Percentiles rank a stretch among this genome's conserved stretches.
Evolutionary conservation across 2,113 vertebrate genomes (phyloP).

Genomic region (Microcebus jonahi): DNA sequence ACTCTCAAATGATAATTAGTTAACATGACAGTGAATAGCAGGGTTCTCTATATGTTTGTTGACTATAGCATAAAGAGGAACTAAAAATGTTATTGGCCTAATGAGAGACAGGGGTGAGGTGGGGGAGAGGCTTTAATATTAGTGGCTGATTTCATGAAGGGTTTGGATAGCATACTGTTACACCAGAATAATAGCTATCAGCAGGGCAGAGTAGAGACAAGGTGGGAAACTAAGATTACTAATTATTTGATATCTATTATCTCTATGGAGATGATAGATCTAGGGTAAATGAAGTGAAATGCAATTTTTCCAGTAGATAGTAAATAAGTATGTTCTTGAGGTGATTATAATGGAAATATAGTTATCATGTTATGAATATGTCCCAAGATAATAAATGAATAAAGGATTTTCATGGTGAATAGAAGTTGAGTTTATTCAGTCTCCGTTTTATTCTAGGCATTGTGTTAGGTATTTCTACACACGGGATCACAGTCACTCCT

Average conservation of each 20-base stretch:
- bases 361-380: not conserved
- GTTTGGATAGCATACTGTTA: not conserved
- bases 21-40: not conserved
- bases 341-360: not conserved
- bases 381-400: not conserved
- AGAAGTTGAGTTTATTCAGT: not conserved
- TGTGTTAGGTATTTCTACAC: not conserved
- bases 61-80: not conserved
- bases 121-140: not conserved
- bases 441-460: not conserved
- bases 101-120: not conserved
- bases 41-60: not conserved
- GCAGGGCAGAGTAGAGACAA: not conserved
- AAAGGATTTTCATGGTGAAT: not conserved
- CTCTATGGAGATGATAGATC: not conserved
- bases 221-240: not conserved
- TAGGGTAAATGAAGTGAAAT: not conserved
- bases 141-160: not conserved
- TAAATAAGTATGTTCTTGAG: not conserved
- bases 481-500: not conserved
- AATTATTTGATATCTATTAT: not conserved
- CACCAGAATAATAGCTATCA: not conserved
- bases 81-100: not conserved
- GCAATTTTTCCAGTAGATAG: not conserved
- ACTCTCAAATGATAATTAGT: not conserved